Conservation (phyloP, 2,888 invertebrate genomes). For the Philereme vetulata region DNA sequence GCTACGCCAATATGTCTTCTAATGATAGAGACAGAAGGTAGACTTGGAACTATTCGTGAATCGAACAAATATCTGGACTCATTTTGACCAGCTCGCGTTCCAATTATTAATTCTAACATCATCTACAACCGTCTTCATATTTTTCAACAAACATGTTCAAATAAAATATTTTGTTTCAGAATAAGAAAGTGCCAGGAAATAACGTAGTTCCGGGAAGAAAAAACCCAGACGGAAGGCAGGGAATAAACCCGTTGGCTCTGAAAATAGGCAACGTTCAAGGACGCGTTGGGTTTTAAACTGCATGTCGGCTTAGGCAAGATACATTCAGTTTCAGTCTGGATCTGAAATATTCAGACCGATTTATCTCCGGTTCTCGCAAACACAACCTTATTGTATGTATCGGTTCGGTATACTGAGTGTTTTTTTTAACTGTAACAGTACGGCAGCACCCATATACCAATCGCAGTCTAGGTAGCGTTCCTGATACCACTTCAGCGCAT, state of each 20-base stretch:
- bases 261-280: slow-evolving; percentile 63
- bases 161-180: slow-evolving; percentile 49
- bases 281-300: slow-evolving; percentile 52
- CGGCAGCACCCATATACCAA: too few species aligned
- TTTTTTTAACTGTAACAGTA: too few species aligned
- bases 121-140: background rate
- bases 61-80: too few species aligned
- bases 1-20: too few species aligned
- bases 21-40: too few species aligned
- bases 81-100: too few species aligned
- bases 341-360: background rate
- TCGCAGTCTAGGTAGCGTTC: too few species aligned
- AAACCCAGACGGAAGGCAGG: slow-evolving; percentile 41
- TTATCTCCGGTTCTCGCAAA: background rate
- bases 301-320: background rate
- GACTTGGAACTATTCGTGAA: too few species aligned
- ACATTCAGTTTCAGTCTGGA: background rate
- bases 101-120: too few species aligned
- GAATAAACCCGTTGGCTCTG: slow-evolving; percentile 54
- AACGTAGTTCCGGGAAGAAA: slow-evolving; percentile 3
- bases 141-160: background rate
- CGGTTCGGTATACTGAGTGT: background rate
- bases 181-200: slow-evolving; percentile 35
- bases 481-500: too few species aligned
- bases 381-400: too few species aligned